A percentile compares a stretch with the other conserved stretches of the same genome.
Conservation (phyloP, 2,113 vertebrate genomes). For the Ascaphus truei region DNA sequence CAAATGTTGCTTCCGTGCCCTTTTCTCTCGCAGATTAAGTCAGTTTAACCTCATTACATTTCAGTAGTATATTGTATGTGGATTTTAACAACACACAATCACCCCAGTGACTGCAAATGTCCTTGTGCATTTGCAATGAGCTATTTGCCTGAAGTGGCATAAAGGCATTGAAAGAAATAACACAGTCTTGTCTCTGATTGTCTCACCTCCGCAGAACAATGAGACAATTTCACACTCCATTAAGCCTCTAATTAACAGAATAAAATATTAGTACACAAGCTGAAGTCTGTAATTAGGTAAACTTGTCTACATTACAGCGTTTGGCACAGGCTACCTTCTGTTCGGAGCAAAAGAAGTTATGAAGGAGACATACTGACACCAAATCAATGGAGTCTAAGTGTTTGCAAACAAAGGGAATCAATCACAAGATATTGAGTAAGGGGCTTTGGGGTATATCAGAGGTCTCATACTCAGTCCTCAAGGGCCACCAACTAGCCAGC, state of each 20-base stretch:
- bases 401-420: too few species aligned
- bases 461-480: too few species aligned
- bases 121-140: neutral
- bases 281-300: neutral
- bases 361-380: too few species aligned
- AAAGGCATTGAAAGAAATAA: neutral
- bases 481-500: too few species aligned
- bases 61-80: constrained; percentile 9
- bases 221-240: constrained; percentile 8
- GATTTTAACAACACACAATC: constrained; percentile 17
- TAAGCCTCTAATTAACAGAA: neutral
- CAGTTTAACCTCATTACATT: constrained; percentile 24
- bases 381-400: too few species aligned
- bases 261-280: neutral
- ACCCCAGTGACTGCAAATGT: neutral
- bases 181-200: neutral
- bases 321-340: too few species aligned
- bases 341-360: too few species aligned
- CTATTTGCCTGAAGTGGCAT: neutral
- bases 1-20: neutral
- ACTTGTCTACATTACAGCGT: too few species aligned
- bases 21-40: neutral
- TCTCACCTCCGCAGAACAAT: neutral
- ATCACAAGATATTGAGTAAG: too few species aligned
- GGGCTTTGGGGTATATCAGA: too few species aligned